Base-by-base conservation (phyloP, 2,797 vertebrate genomes). In the Iguana delicatissima region DNA sequence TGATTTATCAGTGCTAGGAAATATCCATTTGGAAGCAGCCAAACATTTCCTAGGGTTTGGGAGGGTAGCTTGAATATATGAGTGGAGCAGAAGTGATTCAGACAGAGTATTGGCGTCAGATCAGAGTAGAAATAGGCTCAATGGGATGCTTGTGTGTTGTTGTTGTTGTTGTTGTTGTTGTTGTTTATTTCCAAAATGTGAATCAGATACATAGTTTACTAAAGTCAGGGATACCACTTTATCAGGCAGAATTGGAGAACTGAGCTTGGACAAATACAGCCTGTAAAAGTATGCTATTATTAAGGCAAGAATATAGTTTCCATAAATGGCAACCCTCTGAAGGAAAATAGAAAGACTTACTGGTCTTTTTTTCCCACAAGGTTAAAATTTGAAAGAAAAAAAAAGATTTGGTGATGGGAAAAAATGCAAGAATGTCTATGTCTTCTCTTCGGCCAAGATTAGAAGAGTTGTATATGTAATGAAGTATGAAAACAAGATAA, bases 371-470 rank as follows among this genome's bases (percentile, higher is more conserved):
- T 38, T 29, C 82, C 82, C 18, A 79, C 24, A 4, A 77, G 0
- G 90, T 81, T 85, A 35, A 64, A 81, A 64, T 67, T 32, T 38
- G 7, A 85, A 79, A 6, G 42, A 46, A 46, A 46, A 4, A 46
- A 46, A 86, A 79, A 8, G 67, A 84, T 79, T 69, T 69, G 42
- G 83, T 81, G 81, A 85, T 4, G 52, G 52, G 62, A 92, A 85
- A 46, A 86, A 72, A 72, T 86, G 35, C 16, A 46, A 52, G 91
- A 22, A 84, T 89, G 69, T 84, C 92, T 89, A 57, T 5, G 1
- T 1, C 38, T 77, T 64, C 91, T 0, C 80, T 87, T 87, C 87
- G 50, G 82, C 26, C 2, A 91, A 93, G 6, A 95, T 85, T 90
- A 59, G 29, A 85, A 59, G 32, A 79, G 32, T 38, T 88, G 0